These are phyloP conservation scores for Tauraco hartlaubi DNA, from an alignment of 2,797 vertebrate species.

Conservation along the genomic window DNA sequence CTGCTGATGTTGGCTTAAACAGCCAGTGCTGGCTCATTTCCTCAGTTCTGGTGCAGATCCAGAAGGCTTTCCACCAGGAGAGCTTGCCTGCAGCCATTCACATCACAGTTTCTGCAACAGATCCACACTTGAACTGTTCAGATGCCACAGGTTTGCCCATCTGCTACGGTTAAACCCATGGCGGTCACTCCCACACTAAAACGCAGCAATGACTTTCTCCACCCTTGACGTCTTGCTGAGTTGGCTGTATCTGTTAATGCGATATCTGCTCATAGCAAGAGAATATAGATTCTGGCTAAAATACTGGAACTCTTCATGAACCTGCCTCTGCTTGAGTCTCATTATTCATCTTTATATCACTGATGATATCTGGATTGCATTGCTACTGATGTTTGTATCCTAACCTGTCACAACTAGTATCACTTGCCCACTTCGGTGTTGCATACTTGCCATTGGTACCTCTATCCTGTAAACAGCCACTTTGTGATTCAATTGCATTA, in stretches of 20 bases:
- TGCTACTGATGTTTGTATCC: not conserved
- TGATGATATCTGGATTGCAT: not conserved
- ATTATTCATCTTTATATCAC: conserved; percentile 26
- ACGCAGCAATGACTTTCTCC: conserved; percentile 57
- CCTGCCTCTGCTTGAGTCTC: not conserved
- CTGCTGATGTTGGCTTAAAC: conserved; percentile 59
- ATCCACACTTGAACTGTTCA: conserved; percentile 24
- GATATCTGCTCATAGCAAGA: conserved; percentile 9
- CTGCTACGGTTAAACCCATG: conserved; percentile 41
- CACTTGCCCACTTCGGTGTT: not conserved
- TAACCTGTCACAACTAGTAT: conserved; percentile 6
- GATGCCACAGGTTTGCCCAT: conserved; percentile 70
- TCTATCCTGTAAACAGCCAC: not conserved
- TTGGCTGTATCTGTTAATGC: not conserved
- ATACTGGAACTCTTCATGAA: not conserved
- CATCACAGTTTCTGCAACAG: conserved; percentile 19
- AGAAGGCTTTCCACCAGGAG: conserved; percentile 70
- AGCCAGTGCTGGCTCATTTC: conserved; percentile 43
- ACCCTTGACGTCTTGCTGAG: conserved; percentile 66
- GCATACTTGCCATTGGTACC: not conserved
- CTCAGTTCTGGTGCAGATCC: conserved; percentile 56
- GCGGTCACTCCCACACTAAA: conserved; percentile 25
- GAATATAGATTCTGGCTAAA: conserved; percentile 8
- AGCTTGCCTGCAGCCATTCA: conserved; percentile 31
- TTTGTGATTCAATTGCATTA: not conserved